These are phyloP conservation scores for Merops nubicus DNA, from an alignment of 2,113 vertebrate species.

Conservation along the genomic window DNA sequence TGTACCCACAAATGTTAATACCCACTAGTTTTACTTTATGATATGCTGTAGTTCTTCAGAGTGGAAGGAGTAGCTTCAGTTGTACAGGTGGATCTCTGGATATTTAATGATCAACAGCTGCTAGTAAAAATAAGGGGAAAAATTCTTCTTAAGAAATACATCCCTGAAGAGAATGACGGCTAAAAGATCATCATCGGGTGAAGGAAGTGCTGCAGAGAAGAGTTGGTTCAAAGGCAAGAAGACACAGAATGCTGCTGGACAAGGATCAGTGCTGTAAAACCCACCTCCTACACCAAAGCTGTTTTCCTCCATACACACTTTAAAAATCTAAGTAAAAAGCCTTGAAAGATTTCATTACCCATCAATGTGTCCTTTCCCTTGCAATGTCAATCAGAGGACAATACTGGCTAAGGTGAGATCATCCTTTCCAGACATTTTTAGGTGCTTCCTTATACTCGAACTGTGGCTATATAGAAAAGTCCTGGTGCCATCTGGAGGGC, in stretches of 20 bases:
- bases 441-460: background rate
- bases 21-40: background rate
- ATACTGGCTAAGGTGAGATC: background rate
- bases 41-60: background rate
- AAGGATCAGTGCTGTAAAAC: fast-evolving
- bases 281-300: background rate
- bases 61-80: background rate
- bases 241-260: fast-evolving
- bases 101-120: background rate
- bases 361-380: fast-evolving
- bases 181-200: background rate
- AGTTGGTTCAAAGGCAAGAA: background rate
- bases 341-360: background rate
- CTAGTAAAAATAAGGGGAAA: background rate
- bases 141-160: background rate
- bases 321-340: background rate
- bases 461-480: background rate
- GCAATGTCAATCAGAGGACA: background rate
- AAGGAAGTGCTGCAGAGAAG: background rate
- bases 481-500: fast-evolving
- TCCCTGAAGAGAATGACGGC: background rate
- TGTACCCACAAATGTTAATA: background rate
- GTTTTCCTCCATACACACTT: background rate
- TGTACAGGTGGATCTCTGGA: background rate
- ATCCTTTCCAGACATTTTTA: fast-evolving